phyloP scores from a whole-genome alignment of 2,113 vertebrate species.

The Varanus salvator region DNA sequence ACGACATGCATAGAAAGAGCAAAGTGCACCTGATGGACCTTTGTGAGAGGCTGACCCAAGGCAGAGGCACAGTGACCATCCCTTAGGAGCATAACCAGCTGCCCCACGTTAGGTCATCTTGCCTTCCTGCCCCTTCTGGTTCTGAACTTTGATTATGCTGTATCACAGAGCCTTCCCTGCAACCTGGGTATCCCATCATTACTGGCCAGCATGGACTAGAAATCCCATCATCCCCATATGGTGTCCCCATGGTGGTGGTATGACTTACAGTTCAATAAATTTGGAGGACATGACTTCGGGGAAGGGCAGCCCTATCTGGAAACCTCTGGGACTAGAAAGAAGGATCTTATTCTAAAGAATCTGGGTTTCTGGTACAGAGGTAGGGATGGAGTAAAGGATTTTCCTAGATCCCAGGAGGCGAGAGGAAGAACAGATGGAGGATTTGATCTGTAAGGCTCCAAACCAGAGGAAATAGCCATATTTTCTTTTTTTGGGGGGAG shows the following conservation, averaged over 20 bases:
- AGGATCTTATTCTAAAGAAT: too few species aligned
- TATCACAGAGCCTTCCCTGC: neutral
- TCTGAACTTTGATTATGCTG: neutral
- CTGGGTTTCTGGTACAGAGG: neutral
- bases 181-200: too few species aligned
- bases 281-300: too few species aligned
- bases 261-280: too few species aligned
- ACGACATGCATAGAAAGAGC: neutral
- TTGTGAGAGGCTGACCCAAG: neutral
- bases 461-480: slow-evolving; percentile 41
- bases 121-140: neutral
- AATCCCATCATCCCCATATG: neutral
- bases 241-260: too few species aligned
- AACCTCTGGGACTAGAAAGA: neutral
- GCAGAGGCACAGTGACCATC: neutral
- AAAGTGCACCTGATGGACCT: neutral
- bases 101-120: neutral
- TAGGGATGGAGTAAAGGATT: neutral
- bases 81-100: neutral
- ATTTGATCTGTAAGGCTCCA: neutral
- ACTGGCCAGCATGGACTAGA: neutral
- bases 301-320: too few species aligned
- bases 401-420: too few species aligned
- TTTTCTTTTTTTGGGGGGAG: neutral
- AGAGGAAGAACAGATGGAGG: neutral